Percentiles rank a stretch among this genome's conserved stretches.
These are phyloP conservation scores for Pollenia labialis DNA, from an alignment of 2,888 invertebrate species.

Conservation along the genomic window DNA sequence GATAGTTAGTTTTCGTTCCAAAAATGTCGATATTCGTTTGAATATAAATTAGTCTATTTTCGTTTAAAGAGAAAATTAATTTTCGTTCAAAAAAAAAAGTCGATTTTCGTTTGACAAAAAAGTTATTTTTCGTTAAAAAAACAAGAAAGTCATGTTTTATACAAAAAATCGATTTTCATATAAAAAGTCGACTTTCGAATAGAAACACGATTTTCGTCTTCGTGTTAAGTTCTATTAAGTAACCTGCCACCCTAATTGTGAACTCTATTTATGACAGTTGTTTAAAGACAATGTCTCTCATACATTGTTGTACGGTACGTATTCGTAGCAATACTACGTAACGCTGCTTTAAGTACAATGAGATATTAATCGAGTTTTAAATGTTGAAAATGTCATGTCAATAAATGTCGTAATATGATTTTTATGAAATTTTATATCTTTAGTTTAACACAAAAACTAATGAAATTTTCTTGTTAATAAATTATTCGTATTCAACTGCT, in stretches of 20 bases:
- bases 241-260: background rate
- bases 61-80: no score
- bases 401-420: constrained; percentile 81
- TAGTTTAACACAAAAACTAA: constrained; percentile 26
- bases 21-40: no score
- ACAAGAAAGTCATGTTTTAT: no score
- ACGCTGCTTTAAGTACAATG: constrained; percentile 61
- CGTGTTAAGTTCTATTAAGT: no score
- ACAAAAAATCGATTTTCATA: no score
- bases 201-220: background rate
- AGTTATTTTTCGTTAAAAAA: no score
- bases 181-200: no score
- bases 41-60: no score
- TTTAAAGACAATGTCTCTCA: constrained; percentile 21
- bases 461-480: constrained; percentile 51
- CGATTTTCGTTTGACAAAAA: no score
- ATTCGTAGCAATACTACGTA: background rate
- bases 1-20: no score
- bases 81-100: no score
- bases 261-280: constrained; percentile 26
- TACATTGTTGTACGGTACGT: background rate
- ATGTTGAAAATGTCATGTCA: constrained; percentile 81
- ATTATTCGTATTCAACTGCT: constrained; percentile 11
- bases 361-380: constrained; percentile 80
- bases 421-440: constrained; percentile 76